phyloP scores from a whole-genome alignment of 2,797 vertebrate species.

The Chelidonichthys spinosus region DNA sequence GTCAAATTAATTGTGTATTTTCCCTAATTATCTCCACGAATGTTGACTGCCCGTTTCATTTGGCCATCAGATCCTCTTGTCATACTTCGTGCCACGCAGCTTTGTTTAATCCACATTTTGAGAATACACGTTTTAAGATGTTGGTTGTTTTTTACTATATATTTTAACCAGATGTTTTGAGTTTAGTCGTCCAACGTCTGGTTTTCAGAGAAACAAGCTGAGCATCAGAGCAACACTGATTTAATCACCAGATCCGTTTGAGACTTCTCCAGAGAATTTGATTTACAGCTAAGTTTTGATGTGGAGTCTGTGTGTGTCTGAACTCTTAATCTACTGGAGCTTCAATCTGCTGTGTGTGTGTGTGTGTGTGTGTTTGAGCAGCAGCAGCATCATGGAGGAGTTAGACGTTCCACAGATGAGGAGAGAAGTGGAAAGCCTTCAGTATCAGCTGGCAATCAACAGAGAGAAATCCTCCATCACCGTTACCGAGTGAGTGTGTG shows the following conservation, averaged over 20 bases:
- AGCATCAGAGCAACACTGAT: too few relatives aligned
- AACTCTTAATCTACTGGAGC: background rate
- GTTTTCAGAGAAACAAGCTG: too few relatives aligned
- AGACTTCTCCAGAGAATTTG: too few relatives aligned
- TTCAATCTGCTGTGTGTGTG: background rate
- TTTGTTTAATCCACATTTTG: background rate
- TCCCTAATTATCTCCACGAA: too few relatives aligned
- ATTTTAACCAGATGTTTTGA: too few relatives aligned
- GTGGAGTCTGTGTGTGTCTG: background rate
- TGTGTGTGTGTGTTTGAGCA: constrained; percentile 1
- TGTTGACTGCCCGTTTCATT: too few relatives aligned
- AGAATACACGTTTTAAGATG: background rate
- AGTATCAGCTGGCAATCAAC: constrained; percentile 93
- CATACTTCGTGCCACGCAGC: too few relatives aligned
- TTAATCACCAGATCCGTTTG: too few relatives aligned
- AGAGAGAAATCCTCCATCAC: constrained; percentile 95
- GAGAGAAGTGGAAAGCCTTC: constrained; percentile 95
- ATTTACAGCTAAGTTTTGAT: background rate
- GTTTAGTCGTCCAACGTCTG: too few relatives aligned
- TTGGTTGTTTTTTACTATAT: background rate
- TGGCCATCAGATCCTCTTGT: too few relatives aligned
- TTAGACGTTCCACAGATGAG: constrained; percentile 94
- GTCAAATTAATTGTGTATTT: background rate
- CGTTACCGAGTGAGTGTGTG: constrained; percentile 91
- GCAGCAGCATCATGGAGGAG: constrained; percentile 89